Base-by-base conservation (phyloP, 2,888 invertebrate species). In the Rhorus exstirpatorius region DNA sequence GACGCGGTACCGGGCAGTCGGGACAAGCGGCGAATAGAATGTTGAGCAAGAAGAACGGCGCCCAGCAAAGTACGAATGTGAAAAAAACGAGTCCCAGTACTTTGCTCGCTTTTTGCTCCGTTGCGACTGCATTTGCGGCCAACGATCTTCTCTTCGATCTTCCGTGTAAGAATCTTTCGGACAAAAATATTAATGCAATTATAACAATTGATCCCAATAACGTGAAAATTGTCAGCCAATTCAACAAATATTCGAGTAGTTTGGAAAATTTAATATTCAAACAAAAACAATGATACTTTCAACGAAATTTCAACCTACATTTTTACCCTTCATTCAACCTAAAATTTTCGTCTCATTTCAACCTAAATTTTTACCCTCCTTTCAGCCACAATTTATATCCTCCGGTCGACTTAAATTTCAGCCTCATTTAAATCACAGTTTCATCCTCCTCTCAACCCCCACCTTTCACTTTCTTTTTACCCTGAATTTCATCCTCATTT, bases 21-120 rank as follows among this genome's bases (percentile, higher is more conserved):
- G 97, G 96, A 89, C 97, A 98, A 26, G 97, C 96, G 19, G 97
- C 98, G 89, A 97, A 96, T 71, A 97, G 93, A 85, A 98, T 97
- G 93, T 98, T 98, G 78, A 97, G 94, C 68, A 97, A 94, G 93
- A 98, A 98, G 93, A 98, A 98, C 1, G 98, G 98, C 19, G 97
- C 96, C 98, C 98, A 98, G 91, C 98, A 98, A 8, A 98, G 93
- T 68, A 98, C 98, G 93, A 98, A 98, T 0, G 97, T 97, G 93
- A 97, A 97, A 94, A 98, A 98, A 0, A 98, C 98, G 51, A 98
- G 93, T 0, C 98, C 98, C 4, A 98, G 94, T 0, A 97, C 98
- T 93, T 98, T 98, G 74, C 98, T 98, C 0, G 99, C 99, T 91
- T 98, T 99, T 92, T 98, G 98, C 92, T 99, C 98, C 35, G 97